phyloP scores from a whole-genome alignment of 2,888 invertebrate species.

The Eupithecia inturbata region DNA sequence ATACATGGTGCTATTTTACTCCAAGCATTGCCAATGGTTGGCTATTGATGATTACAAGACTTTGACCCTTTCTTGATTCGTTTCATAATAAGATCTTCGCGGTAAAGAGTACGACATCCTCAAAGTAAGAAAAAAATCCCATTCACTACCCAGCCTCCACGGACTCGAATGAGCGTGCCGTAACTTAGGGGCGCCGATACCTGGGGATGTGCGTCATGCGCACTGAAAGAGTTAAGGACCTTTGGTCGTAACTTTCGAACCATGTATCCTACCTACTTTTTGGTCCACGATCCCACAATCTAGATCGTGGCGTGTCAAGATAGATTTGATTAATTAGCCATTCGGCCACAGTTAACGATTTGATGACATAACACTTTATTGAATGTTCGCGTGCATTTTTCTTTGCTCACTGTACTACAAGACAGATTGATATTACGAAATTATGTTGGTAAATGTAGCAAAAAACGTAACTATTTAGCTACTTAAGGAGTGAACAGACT shows the following conservation, averaged over 20 bases:
- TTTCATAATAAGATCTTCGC: background rate
- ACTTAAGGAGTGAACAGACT: background rate
- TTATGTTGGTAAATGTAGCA: background rate
- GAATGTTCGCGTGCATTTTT: slow-evolving; percentile 40
- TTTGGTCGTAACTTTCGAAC: background rate
- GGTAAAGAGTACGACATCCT: background rate
- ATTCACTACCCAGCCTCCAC: background rate
- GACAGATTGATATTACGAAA: slow-evolving; percentile 19
- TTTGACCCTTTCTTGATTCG: background rate
- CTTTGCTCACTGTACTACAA: slow-evolving; percentile 18
- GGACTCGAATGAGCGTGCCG: background rate
- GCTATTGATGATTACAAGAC: background rate
- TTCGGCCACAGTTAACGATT: slow-evolving; percentile 42
- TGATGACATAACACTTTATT: slow-evolving; percentile 45
- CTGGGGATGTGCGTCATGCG: background rate
- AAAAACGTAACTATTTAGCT: slow-evolving; percentile 1
- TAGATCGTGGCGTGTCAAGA: slow-evolving; percentile 46
- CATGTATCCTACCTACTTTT: slow-evolving; percentile 34
- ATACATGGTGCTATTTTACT: slow-evolving; percentile 4
- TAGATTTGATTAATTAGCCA: slow-evolving; percentile 47
- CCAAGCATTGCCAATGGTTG: background rate
- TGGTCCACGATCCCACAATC: slow-evolving; percentile 42
- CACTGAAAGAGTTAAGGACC: background rate
- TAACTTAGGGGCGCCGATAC: background rate
- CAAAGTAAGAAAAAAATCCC: background rate